phyloP scores from a whole-genome alignment of 2,797 vertebrate genomes.

The Falco columbarius region DNA sequence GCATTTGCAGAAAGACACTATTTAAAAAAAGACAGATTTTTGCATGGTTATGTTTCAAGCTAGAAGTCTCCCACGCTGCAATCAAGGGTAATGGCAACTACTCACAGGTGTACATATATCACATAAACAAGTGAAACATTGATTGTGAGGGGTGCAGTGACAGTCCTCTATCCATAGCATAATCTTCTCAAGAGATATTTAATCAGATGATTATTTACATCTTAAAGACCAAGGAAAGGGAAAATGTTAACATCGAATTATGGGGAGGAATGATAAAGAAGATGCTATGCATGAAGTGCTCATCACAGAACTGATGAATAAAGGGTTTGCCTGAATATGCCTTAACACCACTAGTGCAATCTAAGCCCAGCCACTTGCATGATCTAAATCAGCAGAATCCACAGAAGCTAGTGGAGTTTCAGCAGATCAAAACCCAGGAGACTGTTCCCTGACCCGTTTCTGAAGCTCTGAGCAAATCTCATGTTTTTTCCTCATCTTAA shows the following conservation, averaged over 20 bases:
- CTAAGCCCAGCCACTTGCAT: neutral
- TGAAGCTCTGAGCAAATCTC: neutral
- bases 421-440: neutral
- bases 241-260: slow-evolving; percentile 67
- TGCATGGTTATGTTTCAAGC: slow-evolving; percentile 23
- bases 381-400: slow-evolving; percentile 51
- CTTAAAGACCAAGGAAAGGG: slow-evolving; percentile 70
- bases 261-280: slow-evolving; percentile 68
- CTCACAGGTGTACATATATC: slow-evolving; percentile 75
- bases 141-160: slow-evolving; percentile 71
- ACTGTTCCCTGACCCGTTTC: neutral
- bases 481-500: neutral
- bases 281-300: slow-evolving; percentile 29
- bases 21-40: slow-evolving; percentile 55
- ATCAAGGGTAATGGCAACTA: slow-evolving; percentile 75
- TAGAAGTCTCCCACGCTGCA: slow-evolving; percentile 69
- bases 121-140: slow-evolving; percentile 75
- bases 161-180: slow-evolving; percentile 72
- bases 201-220: slow-evolving; percentile 78
- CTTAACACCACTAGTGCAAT: slow-evolving; percentile 34
- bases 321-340: slow-evolving; percentile 60
- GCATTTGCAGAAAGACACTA: slow-evolving; percentile 51
- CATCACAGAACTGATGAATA: slow-evolving; percentile 66
- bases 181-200: slow-evolving; percentile 75
- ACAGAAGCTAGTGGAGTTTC: neutral